A percentile compares a stretch with the other conserved stretches of the same genome.
Evolutionary conservation across 2,888 invertebrate species (phyloP).

Genomic region (Aphidius colemani): DNA sequence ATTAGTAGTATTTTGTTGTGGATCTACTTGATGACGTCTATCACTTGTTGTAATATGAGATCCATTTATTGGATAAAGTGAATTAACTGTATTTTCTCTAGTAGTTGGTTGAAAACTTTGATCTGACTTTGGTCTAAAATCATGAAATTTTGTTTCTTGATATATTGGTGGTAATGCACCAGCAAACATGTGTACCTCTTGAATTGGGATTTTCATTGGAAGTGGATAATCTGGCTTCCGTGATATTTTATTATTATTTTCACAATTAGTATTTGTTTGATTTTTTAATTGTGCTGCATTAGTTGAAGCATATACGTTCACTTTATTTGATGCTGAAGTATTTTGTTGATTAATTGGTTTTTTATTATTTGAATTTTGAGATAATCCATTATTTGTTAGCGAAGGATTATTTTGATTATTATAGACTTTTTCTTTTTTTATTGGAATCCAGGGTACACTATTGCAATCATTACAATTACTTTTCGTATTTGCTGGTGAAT

Average conservation of each 20-base stretch:
- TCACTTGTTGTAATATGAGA: constrained; percentile 17
- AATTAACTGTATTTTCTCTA: too few species aligned
- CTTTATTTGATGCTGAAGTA: constrained; percentile 39
- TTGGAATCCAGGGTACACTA: constrained; percentile 81
- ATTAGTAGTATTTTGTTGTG: background rate
- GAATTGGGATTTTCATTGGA: constrained; percentile 62
- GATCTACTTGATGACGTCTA: constrained; percentile 8
- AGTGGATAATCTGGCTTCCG: constrained; percentile 24
- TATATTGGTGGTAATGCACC: constrained; percentile 69
- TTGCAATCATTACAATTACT: constrained; percentile 79
- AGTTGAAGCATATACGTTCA: constrained; percentile 40
- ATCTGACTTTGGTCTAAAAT: too few species aligned
- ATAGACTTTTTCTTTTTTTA: constrained; percentile 49
- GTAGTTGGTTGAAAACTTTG: too few species aligned
- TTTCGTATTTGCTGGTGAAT: constrained; percentile 52
- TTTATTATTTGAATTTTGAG: constrained; percentile 23
- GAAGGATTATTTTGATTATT: constrained; percentile 28
- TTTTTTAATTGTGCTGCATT: constrained; percentile 28
- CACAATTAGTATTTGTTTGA: constrained; percentile 11
- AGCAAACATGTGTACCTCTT: constrained; percentile 70
- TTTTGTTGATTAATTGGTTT: constrained; percentile 18
- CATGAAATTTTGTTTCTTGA: constrained; percentile 58
- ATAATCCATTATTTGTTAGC: constrained; percentile 13
- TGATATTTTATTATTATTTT: constrained; percentile 29
- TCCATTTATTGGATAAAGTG: too few species aligned